These are phyloP conservation scores for Machaerirhynchus nigripectus DNA, from an alignment of 2,113 vertebrate species.

Conservation along the genomic window DNA sequence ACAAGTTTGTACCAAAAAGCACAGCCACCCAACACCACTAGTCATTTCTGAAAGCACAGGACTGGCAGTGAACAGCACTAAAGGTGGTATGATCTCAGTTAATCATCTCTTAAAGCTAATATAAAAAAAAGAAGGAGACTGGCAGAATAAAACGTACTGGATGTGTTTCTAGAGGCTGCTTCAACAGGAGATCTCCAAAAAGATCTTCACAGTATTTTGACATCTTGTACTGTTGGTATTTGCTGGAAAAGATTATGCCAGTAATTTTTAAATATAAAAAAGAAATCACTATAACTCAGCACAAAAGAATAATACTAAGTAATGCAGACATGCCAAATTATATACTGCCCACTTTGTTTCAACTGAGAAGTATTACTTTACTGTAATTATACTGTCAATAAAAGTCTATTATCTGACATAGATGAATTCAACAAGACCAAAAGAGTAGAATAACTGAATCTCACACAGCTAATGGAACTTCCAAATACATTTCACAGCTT, in stretches of 20 bases:
- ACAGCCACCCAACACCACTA: not conserved
- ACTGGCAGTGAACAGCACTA: not conserved
- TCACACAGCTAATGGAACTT: not conserved
- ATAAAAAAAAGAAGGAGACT: not conserved
- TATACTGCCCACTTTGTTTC: not conserved
- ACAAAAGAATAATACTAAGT: not conserved
- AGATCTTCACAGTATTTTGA: slow-evolving; percentile 97
- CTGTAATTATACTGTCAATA: slow-evolving; percentile 7
- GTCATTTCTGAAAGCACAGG: not conserved
- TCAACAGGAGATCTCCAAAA: slow-evolving; percentile 95
- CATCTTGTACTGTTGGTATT: slow-evolving; percentile 99
- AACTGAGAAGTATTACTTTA: not conserved
- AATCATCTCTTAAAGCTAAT: slow-evolving; percentile 20
- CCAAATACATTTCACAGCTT: not conserved
- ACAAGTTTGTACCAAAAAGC: not conserved
- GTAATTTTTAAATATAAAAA: slow-evolving; percentile 36
- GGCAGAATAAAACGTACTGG: slow-evolving; percentile 76
- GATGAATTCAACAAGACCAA: not conserved
- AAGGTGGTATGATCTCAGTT: not conserved
- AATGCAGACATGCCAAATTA: not conserved
- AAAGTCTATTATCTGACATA: not conserved
- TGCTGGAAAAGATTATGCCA: slow-evolving; percentile 77
- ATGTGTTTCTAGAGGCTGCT: slow-evolving; percentile 87
- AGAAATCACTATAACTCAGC: not conserved
- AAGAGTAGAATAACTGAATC: not conserved